phyloP scores from a whole-genome alignment of 1,140 invertebrate genomes.

The Octopus bimaculoides region DNA sequence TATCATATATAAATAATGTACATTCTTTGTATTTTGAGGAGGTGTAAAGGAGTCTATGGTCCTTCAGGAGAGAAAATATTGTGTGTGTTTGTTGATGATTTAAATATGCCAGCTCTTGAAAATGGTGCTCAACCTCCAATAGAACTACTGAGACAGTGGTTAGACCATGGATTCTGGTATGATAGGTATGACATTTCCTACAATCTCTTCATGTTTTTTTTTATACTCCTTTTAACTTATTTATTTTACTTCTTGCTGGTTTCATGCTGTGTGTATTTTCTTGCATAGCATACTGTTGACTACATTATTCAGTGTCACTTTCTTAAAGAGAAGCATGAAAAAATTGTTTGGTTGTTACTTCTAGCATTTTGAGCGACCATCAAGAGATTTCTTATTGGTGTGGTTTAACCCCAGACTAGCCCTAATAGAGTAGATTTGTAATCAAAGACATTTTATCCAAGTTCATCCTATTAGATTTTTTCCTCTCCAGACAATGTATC shows the following conservation, averaged over 20 bases:
- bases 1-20: not conserved
- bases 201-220: not conserved
- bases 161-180: constrained; percentile 57
- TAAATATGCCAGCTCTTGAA: constrained; percentile 58
- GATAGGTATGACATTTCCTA: constrained; percentile 41
- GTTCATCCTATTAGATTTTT: no score
- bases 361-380: no score
- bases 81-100: constrained; percentile 57
- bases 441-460: no score
- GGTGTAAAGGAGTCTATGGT: constrained; percentile 53
- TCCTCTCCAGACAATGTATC: no score
- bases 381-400: no score
- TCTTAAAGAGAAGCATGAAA: no score
- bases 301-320: no score
- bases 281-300: no score
- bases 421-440: no score
- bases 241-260: not conserved
- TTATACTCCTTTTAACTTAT: not conserved
- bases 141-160: constrained; percentile 55
- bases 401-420: no score
- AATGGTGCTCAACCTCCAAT: constrained; percentile 57
- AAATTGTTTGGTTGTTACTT: no score
- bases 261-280: not conserved
- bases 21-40: constrained; percentile 31
- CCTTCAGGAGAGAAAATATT: constrained; percentile 49